phyloP scores from a whole-genome alignment of 2,797 vertebrate genomes.

The Strix occidentalis region DNA sequence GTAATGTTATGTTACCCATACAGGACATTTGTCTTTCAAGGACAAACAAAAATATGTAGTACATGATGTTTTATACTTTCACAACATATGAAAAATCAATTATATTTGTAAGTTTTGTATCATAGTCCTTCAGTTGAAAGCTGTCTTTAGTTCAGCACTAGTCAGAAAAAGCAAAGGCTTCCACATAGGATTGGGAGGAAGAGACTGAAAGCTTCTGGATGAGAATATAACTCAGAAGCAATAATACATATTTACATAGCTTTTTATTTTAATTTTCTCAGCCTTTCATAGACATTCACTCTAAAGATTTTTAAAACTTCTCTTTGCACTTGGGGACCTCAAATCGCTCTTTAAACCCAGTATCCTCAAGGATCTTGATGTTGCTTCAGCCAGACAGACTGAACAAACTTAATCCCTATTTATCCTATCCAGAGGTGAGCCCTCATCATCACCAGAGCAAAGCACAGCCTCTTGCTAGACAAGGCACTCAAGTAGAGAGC shows the following conservation, averaged over 20 bases:
- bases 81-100: conserved; percentile 76
- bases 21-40: conserved; percentile 27
- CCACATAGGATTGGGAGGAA: not conserved
- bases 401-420: conserved; percentile 2
- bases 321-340: not conserved
- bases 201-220: not conserved
- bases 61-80: not conserved
- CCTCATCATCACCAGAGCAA: not conserved
- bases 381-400: not conserved
- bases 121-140: not conserved
- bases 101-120: conserved; percentile 67
- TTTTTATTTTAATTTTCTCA: not conserved
- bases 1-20: not conserved
- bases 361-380: not conserved
- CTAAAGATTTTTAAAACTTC: not conserved
- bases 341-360: not conserved
- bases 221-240: not conserved
- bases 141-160: not conserved
- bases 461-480: not conserved
- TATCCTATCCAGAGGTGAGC: conserved; percentile 41
- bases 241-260: not conserved
- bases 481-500: not conserved
- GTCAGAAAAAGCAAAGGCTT: not conserved
- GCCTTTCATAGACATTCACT: not conserved
- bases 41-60: not conserved